These are phyloP conservation scores for Phataginus tetradactyla DNA, from an alignment of 2,797 vertebrate species.

Conservation along the genomic window DNA sequence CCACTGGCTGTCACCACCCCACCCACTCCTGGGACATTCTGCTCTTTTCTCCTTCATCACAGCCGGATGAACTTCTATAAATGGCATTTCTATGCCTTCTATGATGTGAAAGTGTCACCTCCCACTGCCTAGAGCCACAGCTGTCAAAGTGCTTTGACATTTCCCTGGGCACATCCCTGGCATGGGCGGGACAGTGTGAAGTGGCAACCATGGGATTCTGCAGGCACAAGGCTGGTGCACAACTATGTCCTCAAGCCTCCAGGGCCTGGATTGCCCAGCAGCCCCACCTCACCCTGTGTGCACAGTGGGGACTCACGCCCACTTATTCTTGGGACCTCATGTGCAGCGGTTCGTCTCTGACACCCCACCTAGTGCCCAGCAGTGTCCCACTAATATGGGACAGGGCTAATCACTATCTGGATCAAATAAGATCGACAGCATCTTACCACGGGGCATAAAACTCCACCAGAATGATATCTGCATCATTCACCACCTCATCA, in stretches of 20 bases:
- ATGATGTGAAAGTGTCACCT: not conserved
- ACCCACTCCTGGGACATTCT: not conserved
- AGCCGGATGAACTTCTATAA: not conserved
- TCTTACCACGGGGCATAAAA: slow-evolving; percentile 98
- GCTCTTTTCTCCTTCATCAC: not conserved
- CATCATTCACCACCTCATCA: slow-evolving; percentile 91
- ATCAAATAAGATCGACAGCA: accelerated
- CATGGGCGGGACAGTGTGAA: not conserved
- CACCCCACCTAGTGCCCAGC: not conserved
- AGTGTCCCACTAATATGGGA: not conserved
- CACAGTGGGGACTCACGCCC: no score
- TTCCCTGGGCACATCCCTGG: not conserved
- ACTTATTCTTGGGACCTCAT: not conserved
- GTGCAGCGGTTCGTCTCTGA: not conserved
- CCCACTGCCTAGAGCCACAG: not conserved
- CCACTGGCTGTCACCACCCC: not conserved
- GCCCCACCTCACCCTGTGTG: not conserved
- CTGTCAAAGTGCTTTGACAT: not conserved
- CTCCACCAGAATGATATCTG: slow-evolving; percentile 98
- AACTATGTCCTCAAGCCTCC: not conserved
- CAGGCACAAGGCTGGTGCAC: not conserved
- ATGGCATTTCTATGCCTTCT: not conserved
- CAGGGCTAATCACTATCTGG: not conserved
- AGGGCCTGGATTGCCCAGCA: not conserved
- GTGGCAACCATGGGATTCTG: accelerated